phyloP scores from a whole-genome alignment of 2,113 vertebrate genomes.

The Atrichornis clamosus region DNA sequence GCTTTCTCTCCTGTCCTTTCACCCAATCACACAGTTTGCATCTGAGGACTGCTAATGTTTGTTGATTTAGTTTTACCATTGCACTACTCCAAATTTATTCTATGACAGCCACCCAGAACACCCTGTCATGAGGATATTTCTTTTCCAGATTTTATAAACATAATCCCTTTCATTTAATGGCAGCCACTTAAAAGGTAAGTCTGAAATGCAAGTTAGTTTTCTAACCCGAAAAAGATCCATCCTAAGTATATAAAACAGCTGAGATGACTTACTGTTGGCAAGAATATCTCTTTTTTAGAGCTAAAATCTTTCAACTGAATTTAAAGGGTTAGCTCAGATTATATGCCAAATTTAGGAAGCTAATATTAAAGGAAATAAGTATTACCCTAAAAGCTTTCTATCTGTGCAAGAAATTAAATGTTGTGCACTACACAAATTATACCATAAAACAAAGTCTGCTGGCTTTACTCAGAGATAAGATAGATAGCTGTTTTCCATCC shows the following conservation, averaged over 20 bases:
- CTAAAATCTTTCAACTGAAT: background rate
- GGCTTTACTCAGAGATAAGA: background rate
- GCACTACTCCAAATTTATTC: background rate
- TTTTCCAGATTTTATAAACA: background rate
- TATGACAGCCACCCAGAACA: background rate
- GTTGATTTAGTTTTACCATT: background rate
- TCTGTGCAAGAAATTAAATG: background rate
- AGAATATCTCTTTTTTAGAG: background rate
- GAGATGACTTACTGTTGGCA: background rate
- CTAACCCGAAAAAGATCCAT: background rate
- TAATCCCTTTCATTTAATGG: background rate
- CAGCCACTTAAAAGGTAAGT: background rate
- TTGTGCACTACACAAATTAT: background rate
- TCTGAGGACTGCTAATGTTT: background rate
- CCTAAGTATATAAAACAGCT: background rate
- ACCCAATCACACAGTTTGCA: background rate
- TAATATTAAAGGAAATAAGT: background rate
- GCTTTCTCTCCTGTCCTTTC: background rate
- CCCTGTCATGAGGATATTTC: background rate
- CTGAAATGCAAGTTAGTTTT: background rate
- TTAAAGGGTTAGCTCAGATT: background rate
- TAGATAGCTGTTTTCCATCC: background rate
- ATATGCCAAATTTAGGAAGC: background rate
- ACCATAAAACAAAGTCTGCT: background rate
- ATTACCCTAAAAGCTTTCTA: background rate